Base-by-base conservation (phyloP, 92 coral and sea anemone species). In the Parazoanthus atlanticus region DNA sequence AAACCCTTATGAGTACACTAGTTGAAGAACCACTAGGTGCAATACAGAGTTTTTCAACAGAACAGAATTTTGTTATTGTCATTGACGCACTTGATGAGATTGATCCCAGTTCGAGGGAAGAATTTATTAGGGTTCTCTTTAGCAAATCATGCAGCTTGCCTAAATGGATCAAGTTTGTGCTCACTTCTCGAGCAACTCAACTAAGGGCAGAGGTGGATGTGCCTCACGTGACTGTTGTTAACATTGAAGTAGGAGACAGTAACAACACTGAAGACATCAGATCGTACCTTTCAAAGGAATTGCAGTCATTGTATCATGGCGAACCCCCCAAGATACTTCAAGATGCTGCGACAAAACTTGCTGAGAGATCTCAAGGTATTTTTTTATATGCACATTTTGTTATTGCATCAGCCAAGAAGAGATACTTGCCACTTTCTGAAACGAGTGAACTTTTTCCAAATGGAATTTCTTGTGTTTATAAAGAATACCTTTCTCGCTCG, bases 371-470 rank as follows among this genome's bases (percentile, higher is more conserved):
- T 69, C 33, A 10, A 46, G 52, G 52, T 8, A 69, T 69, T 25
- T 69, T 69, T 26, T 30, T 69, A 10, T 69, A 69, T 26, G 74
- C 31, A 9, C 74, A 69, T 69, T 69, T 69, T 69, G 74, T 13
- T 69, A 23, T 69, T n/a, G 74, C 16, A 26, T 26, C 74, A 25
- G 33, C 32, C 74, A 69, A 69, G 74, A n/a, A 26, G 0, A 16
- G 12, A 46, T 8, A 8, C 52, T 69, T 69, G 74, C n/a, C 74
- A 6, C 32, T 69, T 11, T 69, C 74, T 26, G 74, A 69, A 69
- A 26, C 74, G n/a, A 69, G 74, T 30, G 74, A 69, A 69, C 13
- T n/a, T n/a, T 69, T 69, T 30, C 74, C 74, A n/a, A 69, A 69
- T 33, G 74, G 28, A 3, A 65, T 65, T 65, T 65, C 71, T n/a